phyloP scores from a whole-genome alignment of 2,888 invertebrate genomes.

The Ecliptopera silaceata region DNA sequence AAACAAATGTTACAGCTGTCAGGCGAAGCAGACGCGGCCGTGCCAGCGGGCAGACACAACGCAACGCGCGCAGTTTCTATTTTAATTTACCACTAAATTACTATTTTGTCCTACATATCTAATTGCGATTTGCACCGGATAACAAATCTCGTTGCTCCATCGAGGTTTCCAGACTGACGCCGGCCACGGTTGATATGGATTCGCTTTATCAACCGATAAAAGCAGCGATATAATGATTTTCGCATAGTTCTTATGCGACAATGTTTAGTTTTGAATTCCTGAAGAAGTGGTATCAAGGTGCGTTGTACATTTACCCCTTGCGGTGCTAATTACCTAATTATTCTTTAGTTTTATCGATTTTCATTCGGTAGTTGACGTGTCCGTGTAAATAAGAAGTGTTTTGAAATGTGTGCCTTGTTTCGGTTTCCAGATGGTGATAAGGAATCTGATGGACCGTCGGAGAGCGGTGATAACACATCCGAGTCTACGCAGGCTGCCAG shows the following conservation, averaged over 20 bases:
- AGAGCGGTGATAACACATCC: conserved; percentile 80
- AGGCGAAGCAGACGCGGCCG: conserved; percentile 56
- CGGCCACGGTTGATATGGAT: conserved; percentile 53
- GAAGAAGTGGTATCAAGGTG: conserved; percentile 77
- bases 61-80: conserved; percentile 56
- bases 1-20: conserved; percentile 63
- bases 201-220: conserved; percentile 68
- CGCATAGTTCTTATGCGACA: conserved; percentile 54
- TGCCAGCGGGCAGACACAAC: conserved; percentile 54
- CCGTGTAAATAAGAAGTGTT: conserved; percentile 44
- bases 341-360: background rate
- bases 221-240: conserved; percentile 60
- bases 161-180: conserved; percentile 28
- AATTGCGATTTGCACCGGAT: conserved; percentile 46
- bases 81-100: conserved; percentile 49
- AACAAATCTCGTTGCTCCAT: conserved; percentile 41
- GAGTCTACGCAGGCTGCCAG: conserved; percentile 74
- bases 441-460: conserved; percentile 79
- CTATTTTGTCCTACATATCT: conserved; percentile 42
- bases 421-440: conserved; percentile 76
- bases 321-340: background rate
- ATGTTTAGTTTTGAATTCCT: conserved; percentile 79
- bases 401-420: conserved; percentile 40
- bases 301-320: conserved; percentile 43
- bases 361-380: conserved; percentile 33